phyloP scores from a whole-genome alignment of 2,113 vertebrate species.

The Varanus salvator region DNA sequence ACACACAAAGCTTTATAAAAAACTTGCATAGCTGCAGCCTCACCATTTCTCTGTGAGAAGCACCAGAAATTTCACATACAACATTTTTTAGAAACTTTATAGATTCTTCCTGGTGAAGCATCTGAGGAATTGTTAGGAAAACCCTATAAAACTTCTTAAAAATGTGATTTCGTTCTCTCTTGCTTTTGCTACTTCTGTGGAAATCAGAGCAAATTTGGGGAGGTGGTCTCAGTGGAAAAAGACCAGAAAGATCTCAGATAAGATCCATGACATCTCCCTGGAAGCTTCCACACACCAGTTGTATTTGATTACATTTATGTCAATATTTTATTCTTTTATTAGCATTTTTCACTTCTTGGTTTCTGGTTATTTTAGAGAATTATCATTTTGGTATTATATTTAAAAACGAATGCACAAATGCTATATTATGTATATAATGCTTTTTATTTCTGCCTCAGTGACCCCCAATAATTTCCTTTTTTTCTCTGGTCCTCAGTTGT shows the following conservation, averaged over 20 bases:
- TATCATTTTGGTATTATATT: too few relatives aligned
- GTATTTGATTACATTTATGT: too few relatives aligned
- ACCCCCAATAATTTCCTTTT: too few relatives aligned
- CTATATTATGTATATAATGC: too few relatives aligned
- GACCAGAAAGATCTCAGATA: neutral
- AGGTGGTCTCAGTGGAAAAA: neutral
- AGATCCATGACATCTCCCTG: neutral
- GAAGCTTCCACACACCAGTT: neutral
- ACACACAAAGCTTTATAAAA: neutral
- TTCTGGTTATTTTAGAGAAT: too few relatives aligned
- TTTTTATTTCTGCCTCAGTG: too few relatives aligned
- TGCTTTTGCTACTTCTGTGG: neutral
- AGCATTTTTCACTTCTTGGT: too few relatives aligned
- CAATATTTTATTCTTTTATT: too few relatives aligned
- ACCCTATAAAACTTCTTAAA: neutral
- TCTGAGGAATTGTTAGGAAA: neutral
- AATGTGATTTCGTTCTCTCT: neutral
- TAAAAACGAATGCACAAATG: too few relatives aligned
- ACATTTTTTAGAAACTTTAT: neutral
- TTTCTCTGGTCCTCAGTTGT: too few relatives aligned
- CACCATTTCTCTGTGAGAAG: neutral
- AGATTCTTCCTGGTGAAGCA: neutral
- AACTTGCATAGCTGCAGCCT: neutral
- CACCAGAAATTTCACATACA: neutral
- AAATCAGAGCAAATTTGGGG: too few relatives aligned